These are phyloP conservation scores for Rhorus exstirpatorius DNA, from an alignment of 2,888 invertebrate genomes.

Conservation along the genomic window DNA sequence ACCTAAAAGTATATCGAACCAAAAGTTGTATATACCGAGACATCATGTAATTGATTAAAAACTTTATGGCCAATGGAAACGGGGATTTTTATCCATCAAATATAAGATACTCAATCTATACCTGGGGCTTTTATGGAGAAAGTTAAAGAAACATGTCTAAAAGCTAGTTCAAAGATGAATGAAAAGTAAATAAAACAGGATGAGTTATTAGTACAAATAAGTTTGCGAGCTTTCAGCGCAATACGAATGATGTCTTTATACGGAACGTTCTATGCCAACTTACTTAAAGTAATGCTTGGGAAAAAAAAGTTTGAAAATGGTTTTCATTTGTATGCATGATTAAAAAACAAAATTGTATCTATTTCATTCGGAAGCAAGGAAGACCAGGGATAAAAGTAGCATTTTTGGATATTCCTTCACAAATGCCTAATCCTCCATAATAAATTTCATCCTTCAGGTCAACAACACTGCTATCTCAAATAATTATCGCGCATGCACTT, in stretches of 20 bases:
- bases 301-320: neutral
- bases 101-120: neutral
- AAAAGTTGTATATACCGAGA: conserved; percentile 35
- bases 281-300: no score
- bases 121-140: conserved; percentile 26
- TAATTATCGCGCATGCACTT: neutral
- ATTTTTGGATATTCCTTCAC: neutral
- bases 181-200: conserved; percentile 34
- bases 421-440: neutral
- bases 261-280: conserved; percentile 1
- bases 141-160: conserved; percentile 32
- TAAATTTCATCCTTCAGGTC: neutral
- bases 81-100: conserved; percentile 49
- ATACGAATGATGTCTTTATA: neutral
- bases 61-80: conserved; percentile 60
- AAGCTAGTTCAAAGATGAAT: conserved; percentile 35
- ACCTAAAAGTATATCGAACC: conserved; percentile 31
- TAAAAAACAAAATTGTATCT: neutral
- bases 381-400: no score
- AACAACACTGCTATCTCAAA: neutral
- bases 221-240: conserved; percentile 20
- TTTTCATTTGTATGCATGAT: neutral
- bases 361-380: no score
- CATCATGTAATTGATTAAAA: conserved; percentile 67
- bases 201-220: conserved; percentile 36